These are phyloP conservation scores for Syngnathus floridae DNA, from an alignment of 2,113 vertebrate genomes.

Conservation along the genomic window DNA sequence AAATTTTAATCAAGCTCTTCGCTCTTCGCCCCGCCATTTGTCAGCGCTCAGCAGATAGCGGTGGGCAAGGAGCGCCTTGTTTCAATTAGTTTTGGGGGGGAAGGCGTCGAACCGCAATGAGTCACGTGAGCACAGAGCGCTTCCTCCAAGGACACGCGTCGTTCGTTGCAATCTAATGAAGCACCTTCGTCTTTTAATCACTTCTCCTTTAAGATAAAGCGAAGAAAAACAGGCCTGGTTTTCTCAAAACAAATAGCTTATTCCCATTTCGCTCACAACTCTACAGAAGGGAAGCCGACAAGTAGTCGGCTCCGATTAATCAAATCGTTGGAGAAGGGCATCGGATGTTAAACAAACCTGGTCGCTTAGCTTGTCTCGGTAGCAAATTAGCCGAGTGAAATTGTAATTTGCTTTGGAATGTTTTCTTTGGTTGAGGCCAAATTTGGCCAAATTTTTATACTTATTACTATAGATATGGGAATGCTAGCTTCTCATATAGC, in stretches of 20 bases:
- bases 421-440: too few species aligned
- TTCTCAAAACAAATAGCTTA: not conserved
- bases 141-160: conserved; percentile 52
- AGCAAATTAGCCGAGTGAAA: not conserved
- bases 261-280: not conserved
- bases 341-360: not conserved
- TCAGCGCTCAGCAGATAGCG: conserved; percentile 34
- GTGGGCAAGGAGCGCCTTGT: conserved; percentile 49
- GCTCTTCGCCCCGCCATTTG: conserved; percentile 36
- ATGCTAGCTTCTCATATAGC: too few species aligned
- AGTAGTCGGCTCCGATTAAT: not conserved
- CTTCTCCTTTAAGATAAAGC: conserved; percentile 27
- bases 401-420: not conserved
- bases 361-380: too few species aligned
- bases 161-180: conserved; percentile 63
- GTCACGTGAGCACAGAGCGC: conserved; percentile 30
- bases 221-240: conserved; percentile 10
- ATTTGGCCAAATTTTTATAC: too few species aligned
- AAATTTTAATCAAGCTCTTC: conserved; percentile 50
- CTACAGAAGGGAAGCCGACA: not conserved
- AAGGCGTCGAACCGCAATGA: conserved; percentile 28
- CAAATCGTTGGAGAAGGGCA: not conserved
- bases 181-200: conserved; percentile 58
- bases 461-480: too few species aligned
- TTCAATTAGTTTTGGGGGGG: conserved; percentile 56